phyloP scores from a whole-genome alignment of 2,113 vertebrate genomes.

The Cairina moschata region DNA sequence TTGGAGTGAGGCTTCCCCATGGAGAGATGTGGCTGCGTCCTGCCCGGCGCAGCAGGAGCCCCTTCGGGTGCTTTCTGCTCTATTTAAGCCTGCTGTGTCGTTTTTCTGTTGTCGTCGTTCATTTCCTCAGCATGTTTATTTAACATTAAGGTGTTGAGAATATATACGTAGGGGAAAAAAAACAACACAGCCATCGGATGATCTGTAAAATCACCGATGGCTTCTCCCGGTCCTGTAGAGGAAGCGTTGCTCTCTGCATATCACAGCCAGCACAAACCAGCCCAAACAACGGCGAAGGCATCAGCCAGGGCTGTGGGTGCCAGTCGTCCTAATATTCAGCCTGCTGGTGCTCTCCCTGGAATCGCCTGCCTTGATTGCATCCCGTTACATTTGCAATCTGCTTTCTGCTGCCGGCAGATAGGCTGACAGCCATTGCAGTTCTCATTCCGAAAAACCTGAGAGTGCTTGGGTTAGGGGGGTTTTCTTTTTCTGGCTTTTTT shows the following conservation, averaged over 20 bases:
- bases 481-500: background rate
- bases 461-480: background rate
- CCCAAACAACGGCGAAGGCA: constrained; percentile 67
- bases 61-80: constrained; percentile 14
- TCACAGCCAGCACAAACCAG: constrained; percentile 69
- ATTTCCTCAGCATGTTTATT: background rate
- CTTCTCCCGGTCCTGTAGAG: constrained; percentile 33
- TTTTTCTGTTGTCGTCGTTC: background rate
- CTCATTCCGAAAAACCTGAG: constrained; percentile 57
- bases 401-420: constrained; percentile 67
- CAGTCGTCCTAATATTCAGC: constrained; percentile 61
- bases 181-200: background rate
- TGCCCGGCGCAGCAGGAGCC: background rate
- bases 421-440: constrained; percentile 68
- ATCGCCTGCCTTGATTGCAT: constrained; percentile 69
- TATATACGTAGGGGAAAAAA: background rate
- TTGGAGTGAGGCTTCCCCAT: background rate
- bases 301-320: constrained; percentile 68
- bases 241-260: constrained; percentile 36
- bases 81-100: background rate
- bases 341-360: constrained; percentile 70
- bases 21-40: background rate
- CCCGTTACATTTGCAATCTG: constrained; percentile 75
- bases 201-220: constrained; percentile 13
- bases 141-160: background rate